Percentiles rank a stretch among this genome's conserved stretches.
These are phyloP conservation scores for Mycalesis mineus DNA, from an alignment of 2,888 invertebrate species.

Conservation along the genomic window DNA sequence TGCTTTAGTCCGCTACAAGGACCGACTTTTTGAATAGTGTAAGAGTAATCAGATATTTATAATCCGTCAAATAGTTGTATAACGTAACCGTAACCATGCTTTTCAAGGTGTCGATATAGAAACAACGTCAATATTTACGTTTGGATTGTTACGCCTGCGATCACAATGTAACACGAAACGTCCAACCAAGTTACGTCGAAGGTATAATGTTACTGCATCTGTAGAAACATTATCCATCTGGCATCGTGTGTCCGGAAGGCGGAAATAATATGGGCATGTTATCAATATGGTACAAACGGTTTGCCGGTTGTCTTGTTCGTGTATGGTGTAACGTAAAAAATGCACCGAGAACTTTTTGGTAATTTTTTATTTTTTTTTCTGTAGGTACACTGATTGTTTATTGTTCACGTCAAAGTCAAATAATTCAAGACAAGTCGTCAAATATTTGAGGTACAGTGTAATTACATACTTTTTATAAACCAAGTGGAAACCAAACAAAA, in stretches of 20 bases:
- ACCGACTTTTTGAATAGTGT: too few species aligned
- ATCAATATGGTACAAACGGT: conserved; percentile 23
- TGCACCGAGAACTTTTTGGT: neutral
- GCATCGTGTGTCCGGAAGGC: conserved; percentile 26
- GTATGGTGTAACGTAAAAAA: neutral
- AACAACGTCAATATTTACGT: neutral
- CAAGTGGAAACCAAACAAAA: too few species aligned
- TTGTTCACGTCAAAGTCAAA: too few species aligned
- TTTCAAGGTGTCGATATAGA: neutral
- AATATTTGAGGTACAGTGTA: too few species aligned
- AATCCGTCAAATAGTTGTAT: too few species aligned
- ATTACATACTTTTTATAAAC: too few species aligned
- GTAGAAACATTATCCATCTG: conserved; percentile 20
- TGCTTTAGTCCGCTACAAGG: too few species aligned
- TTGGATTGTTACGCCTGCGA: neutral
- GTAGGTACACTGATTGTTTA: too few species aligned
- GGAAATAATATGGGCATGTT: conserved; percentile 17
- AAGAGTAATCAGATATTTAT: too few species aligned
- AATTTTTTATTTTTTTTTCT: neutral
- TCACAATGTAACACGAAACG: conserved; percentile 17
- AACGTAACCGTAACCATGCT: too few species aligned
- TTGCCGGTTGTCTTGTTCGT: neutral
- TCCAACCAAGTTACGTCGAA: conserved; percentile 14
- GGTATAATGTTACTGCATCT: conserved; percentile 20
- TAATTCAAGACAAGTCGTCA: too few species aligned